Percentiles rank a stretch among this genome's conserved stretches.
phyloP scores from a whole-genome alignment of 2,888 invertebrate species.

The Yponomeuta cagnagella region DNA sequence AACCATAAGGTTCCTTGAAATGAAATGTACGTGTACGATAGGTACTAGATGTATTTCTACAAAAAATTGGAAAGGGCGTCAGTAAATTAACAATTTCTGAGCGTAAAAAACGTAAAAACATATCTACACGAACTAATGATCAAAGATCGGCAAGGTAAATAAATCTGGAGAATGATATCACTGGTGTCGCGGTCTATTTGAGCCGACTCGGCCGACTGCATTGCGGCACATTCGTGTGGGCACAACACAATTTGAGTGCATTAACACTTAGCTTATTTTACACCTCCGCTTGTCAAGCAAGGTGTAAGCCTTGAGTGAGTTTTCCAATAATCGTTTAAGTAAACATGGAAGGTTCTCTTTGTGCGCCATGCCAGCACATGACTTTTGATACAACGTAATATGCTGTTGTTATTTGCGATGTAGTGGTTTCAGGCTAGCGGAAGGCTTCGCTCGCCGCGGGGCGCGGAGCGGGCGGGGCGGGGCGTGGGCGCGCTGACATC shows the following conservation, averaged over 20 bases:
- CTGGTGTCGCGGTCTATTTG: constrained; percentile 38
- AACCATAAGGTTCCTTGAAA: too few species aligned
- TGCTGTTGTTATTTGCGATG: constrained; percentile 1
- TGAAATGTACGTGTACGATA: too few species aligned
- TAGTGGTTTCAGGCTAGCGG: constrained; percentile 38
- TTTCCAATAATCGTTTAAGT: constrained; percentile 2
- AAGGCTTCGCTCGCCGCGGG: constrained; percentile 53
- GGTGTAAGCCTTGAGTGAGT: constrained; percentile 4
- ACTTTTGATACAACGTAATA: not conserved
- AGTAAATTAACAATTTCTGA: too few species aligned
- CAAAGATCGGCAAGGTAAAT: constrained; percentile 14
- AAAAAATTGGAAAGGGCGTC: too few species aligned
- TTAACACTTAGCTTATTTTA: constrained; percentile 19
- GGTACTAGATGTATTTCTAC: too few species aligned
- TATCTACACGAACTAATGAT: not conserved
- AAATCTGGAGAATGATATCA: constrained; percentile 18
- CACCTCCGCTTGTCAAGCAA: constrained; percentile 17
- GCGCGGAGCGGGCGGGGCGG: constrained; percentile 33
- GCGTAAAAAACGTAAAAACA: too few species aligned
- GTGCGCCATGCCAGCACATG: not conserved
- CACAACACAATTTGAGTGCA: constrained; percentile 18
- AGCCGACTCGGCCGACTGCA: constrained; percentile 37
- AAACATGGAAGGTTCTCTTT: constrained; percentile 1
- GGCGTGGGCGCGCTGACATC: constrained; percentile 71
- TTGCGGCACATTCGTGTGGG: constrained; percentile 33